These are phyloP conservation scores for Barbus barbus DNA, from an alignment of 2,113 vertebrate genomes.

Conservation along the genomic window DNA sequence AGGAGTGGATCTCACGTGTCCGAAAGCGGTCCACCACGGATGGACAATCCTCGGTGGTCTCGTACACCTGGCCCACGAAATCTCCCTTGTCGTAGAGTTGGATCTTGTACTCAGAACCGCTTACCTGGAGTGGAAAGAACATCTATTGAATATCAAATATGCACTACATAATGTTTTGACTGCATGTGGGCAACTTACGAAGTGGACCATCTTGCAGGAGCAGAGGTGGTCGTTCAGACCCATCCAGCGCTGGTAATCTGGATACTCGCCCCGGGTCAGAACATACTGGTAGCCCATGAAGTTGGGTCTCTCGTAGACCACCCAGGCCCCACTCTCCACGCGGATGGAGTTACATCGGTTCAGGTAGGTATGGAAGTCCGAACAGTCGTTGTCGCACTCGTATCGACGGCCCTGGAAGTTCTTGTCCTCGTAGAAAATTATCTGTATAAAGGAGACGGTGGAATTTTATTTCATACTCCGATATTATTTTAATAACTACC, in stretches of 20 bases:
- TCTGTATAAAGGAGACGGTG: constrained; percentile 54
- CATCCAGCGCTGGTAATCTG: constrained; percentile 73
- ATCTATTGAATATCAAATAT: neutral
- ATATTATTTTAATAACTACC: neutral
- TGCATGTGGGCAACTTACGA: constrained; percentile 56
- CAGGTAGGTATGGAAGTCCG: constrained; percentile 69
- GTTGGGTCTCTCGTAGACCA: constrained; percentile 71
- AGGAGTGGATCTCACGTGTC: constrained; percentile 66
- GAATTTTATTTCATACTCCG: neutral
- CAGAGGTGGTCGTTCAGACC: constrained; percentile 71
- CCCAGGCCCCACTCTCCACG: constrained; percentile 70
- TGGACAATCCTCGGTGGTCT: constrained; percentile 66
- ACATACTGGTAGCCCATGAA: constrained; percentile 73
- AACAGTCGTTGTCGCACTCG: constrained; percentile 71
- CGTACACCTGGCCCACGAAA: constrained; percentile 65
- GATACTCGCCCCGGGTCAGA: constrained; percentile 72
- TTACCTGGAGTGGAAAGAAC: constrained; percentile 42
- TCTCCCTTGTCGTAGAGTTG: constrained; percentile 69
- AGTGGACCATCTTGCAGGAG: constrained; percentile 71
- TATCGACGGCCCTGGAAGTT: constrained; percentile 76
- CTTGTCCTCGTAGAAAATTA: constrained; percentile 74
- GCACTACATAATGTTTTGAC: neutral
- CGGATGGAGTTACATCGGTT: constrained; percentile 66
- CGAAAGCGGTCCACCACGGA: constrained; percentile 65
- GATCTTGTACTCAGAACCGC: constrained; percentile 58